Evolutionary conservation across 2,113 vertebrate genomes (phyloP).

Genomic region (Thoracochromis brauschi): DNA sequence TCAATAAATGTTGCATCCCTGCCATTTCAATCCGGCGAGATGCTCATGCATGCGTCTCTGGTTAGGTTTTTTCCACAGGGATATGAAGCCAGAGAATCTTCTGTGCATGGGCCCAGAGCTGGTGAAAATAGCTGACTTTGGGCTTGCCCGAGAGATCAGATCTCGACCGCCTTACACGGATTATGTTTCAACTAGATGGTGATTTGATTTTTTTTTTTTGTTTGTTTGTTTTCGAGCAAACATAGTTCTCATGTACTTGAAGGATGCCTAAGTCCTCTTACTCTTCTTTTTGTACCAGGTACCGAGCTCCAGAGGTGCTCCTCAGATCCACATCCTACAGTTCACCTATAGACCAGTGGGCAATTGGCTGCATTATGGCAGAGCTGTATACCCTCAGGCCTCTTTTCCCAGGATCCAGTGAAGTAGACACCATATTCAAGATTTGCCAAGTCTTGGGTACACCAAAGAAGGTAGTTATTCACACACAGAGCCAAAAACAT

Average conservation of each 20-base stretch:
- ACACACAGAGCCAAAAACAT: background rate
- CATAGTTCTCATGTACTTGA: background rate
- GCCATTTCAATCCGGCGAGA: background rate
- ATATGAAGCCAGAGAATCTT: slow-evolving; percentile 98
- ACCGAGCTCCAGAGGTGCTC: slow-evolving; percentile 93
- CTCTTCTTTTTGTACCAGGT: slow-evolving; percentile 69
- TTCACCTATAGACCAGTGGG: slow-evolving; percentile 96
- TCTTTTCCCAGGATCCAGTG: slow-evolving; percentile 94
- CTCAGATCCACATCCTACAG: slow-evolving; percentile 88
- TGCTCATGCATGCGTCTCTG: background rate
- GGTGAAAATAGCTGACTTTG: slow-evolving; percentile 98
- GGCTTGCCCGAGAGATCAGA: slow-evolving; percentile 89
- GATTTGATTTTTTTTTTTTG: background rate
- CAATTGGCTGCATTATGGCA: slow-evolving; percentile 97
- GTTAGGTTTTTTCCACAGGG: slow-evolving; percentile 92
- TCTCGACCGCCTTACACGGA: slow-evolving; percentile 96
- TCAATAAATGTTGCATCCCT: background rate
- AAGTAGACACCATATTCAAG: slow-evolving; percentile 98
- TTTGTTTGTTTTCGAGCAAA: background rate
- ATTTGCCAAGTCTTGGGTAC: slow-evolving; percentile 97
- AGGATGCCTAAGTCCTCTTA: too few relatives aligned
- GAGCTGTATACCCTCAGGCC: slow-evolving; percentile 92
- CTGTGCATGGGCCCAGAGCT: slow-evolving; percentile 97
- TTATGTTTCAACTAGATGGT: slow-evolving; percentile 97
- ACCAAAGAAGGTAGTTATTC: slow-evolving; percentile 81